Evolutionary conservation across 2,888 invertebrate species (phyloP), one percentile per base, ranked within the genome.

Genomic region (Yponomeuta plumbellus): DNA sequence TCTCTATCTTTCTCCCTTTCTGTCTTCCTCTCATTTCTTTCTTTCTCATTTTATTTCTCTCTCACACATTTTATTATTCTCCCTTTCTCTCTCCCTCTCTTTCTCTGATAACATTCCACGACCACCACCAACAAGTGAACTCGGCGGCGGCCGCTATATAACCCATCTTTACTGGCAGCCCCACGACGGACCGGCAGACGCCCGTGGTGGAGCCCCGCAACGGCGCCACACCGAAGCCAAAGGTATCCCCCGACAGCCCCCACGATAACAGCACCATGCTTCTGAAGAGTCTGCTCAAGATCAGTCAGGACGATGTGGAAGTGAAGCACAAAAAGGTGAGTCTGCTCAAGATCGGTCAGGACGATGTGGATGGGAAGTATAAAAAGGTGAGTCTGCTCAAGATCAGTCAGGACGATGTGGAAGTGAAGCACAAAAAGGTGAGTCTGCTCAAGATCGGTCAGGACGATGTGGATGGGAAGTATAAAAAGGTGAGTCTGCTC

Each of bases 361-460:
- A 39, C 39, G 11, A 39, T 39, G 6, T 11, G 39, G 39, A 39
- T 8, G 39, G 39, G 6, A 39, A 39, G n/a, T n/a, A n/a, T n/a
- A n/a, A n/a, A n/a, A n/a, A n/a, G n/a, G n/a, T n/a, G 70, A 90
- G 84, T 71, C 75, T 91, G 62, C 71, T 91, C 68, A 91, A 88
- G 69, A 91, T 91, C 57, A 90, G 88, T 69, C 85, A 78, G 71
- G 72, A 73, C 56, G 77, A 85, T 71, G 75, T 75, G 22, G 82
- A 84, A 1, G 73, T 77, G 66, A 82, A 77, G 66, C 77, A 78
- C 57, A 75, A 72, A 59, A 86, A 86, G 84, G 88, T 88, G 75
- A 70, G 61, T 64, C 6, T 39, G 6, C 5, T 39, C 11, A 39
- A 39, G 5, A 39, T 39, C 39, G 6, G 6, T 39, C 5, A 8